Conservation (phyloP, 2,888 invertebrate species). For the Heliconius sara region DNA sequence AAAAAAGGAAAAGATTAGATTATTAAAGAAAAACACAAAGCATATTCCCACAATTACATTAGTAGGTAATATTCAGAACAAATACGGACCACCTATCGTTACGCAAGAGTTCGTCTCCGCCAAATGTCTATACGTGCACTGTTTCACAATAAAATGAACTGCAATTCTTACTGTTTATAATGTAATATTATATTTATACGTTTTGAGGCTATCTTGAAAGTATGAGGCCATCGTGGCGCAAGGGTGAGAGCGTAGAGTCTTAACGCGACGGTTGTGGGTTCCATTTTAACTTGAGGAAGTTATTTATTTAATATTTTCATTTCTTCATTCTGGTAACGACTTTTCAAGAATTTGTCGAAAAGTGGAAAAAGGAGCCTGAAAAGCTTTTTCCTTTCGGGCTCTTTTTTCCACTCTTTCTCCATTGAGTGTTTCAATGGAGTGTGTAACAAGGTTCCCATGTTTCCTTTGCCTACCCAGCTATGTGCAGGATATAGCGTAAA, state of each 20-base stretch:
- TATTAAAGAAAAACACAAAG: background rate
- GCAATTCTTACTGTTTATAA: background rate
- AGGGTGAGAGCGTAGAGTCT: too few species aligned
- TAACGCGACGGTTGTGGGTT: background rate
- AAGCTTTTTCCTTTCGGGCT: too few species aligned
- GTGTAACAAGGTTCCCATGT: background rate
- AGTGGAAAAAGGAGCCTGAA: too few species aligned
- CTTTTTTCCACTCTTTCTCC: too few species aligned
- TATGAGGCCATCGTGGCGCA: background rate
- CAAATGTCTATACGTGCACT: conserved; percentile 21
- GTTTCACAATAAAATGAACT: conserved; percentile 23
- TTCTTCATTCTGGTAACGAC: too few species aligned
- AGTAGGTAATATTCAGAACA: conserved; percentile 2
- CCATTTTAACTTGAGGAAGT: background rate
- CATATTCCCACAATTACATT: background rate
- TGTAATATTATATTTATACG: background rate
- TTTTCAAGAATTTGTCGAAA: too few species aligned
- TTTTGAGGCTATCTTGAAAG: too few species aligned
- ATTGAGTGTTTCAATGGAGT: too few species aligned
- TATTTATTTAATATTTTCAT: background rate
- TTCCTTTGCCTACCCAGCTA: background rate
- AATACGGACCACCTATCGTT: conserved; percentile 4
- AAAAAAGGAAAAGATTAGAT: background rate
- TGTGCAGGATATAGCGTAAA: background rate
- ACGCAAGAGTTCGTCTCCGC: conserved; percentile 27